A percentile compares a stretch with the other conserved stretches of the same genome.
Conservation (phyloP, 1,140 invertebrate genomes). For the Chrysoperla carnea region DNA sequence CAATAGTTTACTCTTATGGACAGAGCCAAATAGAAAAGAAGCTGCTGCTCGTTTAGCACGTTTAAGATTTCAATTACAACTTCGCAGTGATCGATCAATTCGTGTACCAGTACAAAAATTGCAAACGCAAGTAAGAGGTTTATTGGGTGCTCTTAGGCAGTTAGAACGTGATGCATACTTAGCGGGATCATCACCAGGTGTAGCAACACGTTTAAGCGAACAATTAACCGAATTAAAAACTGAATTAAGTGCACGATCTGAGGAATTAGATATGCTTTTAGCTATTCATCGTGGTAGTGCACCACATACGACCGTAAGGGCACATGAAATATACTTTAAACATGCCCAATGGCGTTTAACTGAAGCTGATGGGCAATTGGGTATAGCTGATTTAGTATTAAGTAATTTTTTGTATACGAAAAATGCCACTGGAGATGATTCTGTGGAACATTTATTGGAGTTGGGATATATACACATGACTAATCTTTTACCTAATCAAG, state of each 20-base stretch:
- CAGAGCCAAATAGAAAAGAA: slow-evolving; percentile 89
- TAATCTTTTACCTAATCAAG: slow-evolving; percentile 85
- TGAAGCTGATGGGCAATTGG: slow-evolving; percentile 91
- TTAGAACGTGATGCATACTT: slow-evolving; percentile 85
- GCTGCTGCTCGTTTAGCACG: slow-evolving; percentile 73
- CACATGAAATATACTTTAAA: slow-evolving; percentile 97
- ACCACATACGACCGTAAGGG: slow-evolving; percentile 57
- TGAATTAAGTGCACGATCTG: slow-evolving; percentile 64
- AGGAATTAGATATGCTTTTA: slow-evolving; percentile 83
- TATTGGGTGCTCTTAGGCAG: slow-evolving; percentile 61
- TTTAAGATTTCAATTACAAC: slow-evolving; percentile 83
- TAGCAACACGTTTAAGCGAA: not conserved
- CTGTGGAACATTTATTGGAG: slow-evolving; percentile 91
- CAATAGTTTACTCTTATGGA: slow-evolving; percentile 91
- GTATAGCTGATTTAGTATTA: slow-evolving; percentile 87
- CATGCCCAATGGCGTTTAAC: slow-evolving; percentile 97
- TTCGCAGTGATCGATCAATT: slow-evolving; percentile 80
- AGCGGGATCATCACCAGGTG: not conserved
- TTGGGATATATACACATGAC: slow-evolving; percentile 92
- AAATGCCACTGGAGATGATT: slow-evolving; percentile 91
- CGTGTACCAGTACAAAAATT: slow-evolving; percentile 78
- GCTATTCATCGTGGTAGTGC: slow-evolving; percentile 34
- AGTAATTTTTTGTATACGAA: slow-evolving; percentile 96
- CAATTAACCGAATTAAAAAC: slow-evolving; percentile 80
- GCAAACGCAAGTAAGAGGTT: slow-evolving; percentile 68